Evolutionary conservation across 2,888 invertebrate species (phyloP).

Genomic region (Synanthedon formicaeformis): DNA sequence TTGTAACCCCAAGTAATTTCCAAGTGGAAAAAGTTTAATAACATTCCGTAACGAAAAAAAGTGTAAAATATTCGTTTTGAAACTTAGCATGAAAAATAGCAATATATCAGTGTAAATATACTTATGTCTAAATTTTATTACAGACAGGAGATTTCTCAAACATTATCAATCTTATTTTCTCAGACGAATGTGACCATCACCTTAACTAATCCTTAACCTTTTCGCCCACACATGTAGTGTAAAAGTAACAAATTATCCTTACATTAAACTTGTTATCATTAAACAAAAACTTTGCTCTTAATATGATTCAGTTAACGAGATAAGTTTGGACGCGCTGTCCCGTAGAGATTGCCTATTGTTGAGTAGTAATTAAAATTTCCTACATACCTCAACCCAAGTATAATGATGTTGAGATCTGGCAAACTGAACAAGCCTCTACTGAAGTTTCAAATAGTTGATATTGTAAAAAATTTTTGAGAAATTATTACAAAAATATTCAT

Average conservation of each 20-base stretch:
- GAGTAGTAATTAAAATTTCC: constrained; percentile 9
- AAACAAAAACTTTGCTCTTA: constrained; percentile 55
- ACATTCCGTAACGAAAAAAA: constrained; percentile 7
- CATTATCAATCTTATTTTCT: no score
- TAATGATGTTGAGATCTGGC: no score
- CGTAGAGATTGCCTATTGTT: constrained; percentile 33
- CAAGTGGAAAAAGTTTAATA: constrained; percentile 9
- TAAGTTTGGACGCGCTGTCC: constrained; percentile 37
- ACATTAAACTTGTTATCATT: constrained; percentile 18
- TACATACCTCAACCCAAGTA: not conserved
- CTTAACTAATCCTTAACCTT: no score
- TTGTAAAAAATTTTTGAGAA: no score
- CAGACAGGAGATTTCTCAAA: no score
- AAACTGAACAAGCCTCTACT: no score
- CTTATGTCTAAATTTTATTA: no score
- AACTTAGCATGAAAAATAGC: not conserved
- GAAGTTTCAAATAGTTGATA: no score
- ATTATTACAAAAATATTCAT: no score
- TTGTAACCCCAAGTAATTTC: constrained; percentile 6
- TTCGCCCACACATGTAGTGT: no score
- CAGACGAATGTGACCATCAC: no score
- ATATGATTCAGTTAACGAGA: constrained; percentile 48
- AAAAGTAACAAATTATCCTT: no score
- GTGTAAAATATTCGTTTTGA: not conserved
- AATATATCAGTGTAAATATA: not conserved